Conservation (phyloP, 2,888 invertebrate genomes). For the Parochlus steinenii region DNA sequence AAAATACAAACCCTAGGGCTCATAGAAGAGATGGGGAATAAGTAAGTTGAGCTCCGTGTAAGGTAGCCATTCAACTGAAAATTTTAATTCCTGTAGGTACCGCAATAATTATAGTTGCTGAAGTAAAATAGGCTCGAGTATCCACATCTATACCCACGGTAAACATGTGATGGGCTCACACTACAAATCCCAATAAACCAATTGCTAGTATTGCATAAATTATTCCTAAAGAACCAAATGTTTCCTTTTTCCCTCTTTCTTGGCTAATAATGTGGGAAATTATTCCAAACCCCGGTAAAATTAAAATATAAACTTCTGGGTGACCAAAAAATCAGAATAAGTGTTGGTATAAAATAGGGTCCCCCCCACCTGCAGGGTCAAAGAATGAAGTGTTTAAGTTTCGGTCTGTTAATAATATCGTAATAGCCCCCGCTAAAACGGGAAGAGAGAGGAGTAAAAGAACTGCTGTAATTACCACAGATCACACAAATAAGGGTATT, state of each 20-base stretch:
- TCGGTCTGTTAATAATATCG: slow-evolving; percentile 61
- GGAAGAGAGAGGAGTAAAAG: slow-evolving; percentile 51
- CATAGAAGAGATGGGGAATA: slow-evolving; percentile 44
- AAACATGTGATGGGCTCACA: slow-evolving; percentile 76
- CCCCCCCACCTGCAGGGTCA: slow-evolving; percentile 63
- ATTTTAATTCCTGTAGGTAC: slow-evolving; percentile 73
- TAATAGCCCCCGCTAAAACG: slow-evolving; percentile 63
- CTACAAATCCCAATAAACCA: slow-evolving; percentile 68
- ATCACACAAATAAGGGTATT: slow-evolving; percentile 57
- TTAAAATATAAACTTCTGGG: slow-evolving; percentile 75
- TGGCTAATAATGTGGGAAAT: slow-evolving; percentile 61
- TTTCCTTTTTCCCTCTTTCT: slow-evolving; percentile 58
- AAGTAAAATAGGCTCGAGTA: slow-evolving; percentile 69
- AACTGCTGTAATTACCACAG: slow-evolving; percentile 47
- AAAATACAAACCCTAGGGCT: slow-evolving; percentile 56
- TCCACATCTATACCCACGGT: slow-evolving; percentile 71
- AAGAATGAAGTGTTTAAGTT: slow-evolving; percentile 70
- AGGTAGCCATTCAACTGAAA: slow-evolving; percentile 58
- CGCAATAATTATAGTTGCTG: slow-evolving; percentile 75
- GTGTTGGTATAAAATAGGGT: slow-evolving; percentile 67
- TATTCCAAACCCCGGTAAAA: slow-evolving; percentile 68
- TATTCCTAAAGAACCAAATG: slow-evolving; percentile 56
- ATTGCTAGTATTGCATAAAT: slow-evolving; percentile 73
- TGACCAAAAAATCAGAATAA: slow-evolving; percentile 81
- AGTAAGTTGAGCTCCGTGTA: slow-evolving; percentile 44